phyloP scores from a whole-genome alignment of 2,113 vertebrate genomes.

The Amphiprion ocellaris region DNA sequence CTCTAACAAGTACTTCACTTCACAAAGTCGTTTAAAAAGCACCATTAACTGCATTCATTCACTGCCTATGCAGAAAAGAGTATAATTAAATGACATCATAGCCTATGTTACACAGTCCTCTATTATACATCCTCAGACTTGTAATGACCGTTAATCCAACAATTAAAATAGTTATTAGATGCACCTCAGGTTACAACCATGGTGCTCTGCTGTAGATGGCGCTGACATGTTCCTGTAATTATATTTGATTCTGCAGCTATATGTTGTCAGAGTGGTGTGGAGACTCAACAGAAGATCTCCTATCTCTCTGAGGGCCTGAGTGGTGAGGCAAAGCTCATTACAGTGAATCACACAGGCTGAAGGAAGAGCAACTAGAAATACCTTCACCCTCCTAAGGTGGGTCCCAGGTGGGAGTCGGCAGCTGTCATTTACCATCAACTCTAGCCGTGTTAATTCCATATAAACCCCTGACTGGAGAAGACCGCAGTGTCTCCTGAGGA shows the following conservation, averaged over 20 bases:
- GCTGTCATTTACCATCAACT: slow-evolving; percentile 79
- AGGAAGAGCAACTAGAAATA: slow-evolving; percentile 56
- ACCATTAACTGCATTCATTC: slow-evolving; percentile 50
- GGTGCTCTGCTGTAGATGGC: slow-evolving; percentile 52
- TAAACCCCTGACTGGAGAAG: slow-evolving; percentile 66
- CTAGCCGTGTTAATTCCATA: slow-evolving; percentile 75
- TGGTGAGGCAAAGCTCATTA: slow-evolving; percentile 75
- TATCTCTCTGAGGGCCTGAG: slow-evolving; percentile 68
- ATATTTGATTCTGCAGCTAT: slow-evolving; percentile 70
- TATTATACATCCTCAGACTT: slow-evolving; percentile 25
- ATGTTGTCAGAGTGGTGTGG: slow-evolving; percentile 54
- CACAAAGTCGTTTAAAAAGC: slow-evolving; percentile 58
- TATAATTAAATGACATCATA: slow-evolving; percentile 32
- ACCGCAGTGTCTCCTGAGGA: slow-evolving; percentile 59
- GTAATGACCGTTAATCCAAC: slow-evolving; percentile 37
- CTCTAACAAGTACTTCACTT: slow-evolving; percentile 49
- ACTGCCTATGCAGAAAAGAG: slow-evolving; percentile 21
- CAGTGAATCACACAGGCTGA: slow-evolving; percentile 47
- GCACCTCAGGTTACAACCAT: slow-evolving; percentile 6
- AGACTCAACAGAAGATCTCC: slow-evolving; percentile 53
- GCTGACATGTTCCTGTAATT: slow-evolving; percentile 59
- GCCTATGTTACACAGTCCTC: slow-evolving; percentile 16
- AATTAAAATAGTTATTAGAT: slow-evolving; percentile 35
- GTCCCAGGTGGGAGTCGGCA: slow-evolving; percentile 69
- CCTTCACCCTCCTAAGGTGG: slow-evolving; percentile 67